Percentiles rank a stretch among this genome's conserved stretches.
Conservation (phyloP, 2,113 vertebrate species). For the Gallinago paraguaiae region DNA sequence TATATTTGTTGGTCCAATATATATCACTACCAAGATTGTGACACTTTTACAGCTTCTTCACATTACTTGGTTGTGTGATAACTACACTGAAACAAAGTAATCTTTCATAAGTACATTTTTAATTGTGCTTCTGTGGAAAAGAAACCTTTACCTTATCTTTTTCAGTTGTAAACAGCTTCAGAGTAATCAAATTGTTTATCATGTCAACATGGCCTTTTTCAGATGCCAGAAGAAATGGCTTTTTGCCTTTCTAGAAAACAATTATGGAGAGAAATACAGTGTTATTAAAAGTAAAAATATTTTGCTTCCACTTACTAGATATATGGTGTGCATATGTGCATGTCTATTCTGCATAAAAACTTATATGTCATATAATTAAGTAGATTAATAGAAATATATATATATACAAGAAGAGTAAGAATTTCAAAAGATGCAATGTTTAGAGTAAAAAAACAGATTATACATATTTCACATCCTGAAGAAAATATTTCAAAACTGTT, state of each 20-base stretch:
- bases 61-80: not conserved
- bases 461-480: not conserved
- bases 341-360: not conserved
- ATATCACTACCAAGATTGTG: not conserved
- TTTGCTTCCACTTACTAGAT: not conserved
- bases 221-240: slow-evolving; percentile 83
- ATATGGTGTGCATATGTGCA: not conserved
- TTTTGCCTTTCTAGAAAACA: slow-evolving; percentile 82
- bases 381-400: not conserved
- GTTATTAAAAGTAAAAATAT: not conserved
- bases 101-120: not conserved
- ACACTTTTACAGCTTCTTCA: not conserved
- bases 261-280: not conserved
- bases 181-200: slow-evolving; percentile 78
- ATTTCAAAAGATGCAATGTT: not conserved
- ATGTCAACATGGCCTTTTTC: slow-evolving; percentile 83
- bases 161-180: slow-evolving; percentile 83
- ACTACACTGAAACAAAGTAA: not conserved
- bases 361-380: not conserved
- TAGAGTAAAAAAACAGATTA: not conserved
- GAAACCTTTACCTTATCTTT: slow-evolving; percentile 80
- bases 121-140: not conserved
- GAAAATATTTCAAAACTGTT: not conserved
- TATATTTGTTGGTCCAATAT: not conserved
- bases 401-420: not conserved